phyloP scores from a whole-genome alignment of 2,797 vertebrate species.

The Eulemur mongoz region DNA sequence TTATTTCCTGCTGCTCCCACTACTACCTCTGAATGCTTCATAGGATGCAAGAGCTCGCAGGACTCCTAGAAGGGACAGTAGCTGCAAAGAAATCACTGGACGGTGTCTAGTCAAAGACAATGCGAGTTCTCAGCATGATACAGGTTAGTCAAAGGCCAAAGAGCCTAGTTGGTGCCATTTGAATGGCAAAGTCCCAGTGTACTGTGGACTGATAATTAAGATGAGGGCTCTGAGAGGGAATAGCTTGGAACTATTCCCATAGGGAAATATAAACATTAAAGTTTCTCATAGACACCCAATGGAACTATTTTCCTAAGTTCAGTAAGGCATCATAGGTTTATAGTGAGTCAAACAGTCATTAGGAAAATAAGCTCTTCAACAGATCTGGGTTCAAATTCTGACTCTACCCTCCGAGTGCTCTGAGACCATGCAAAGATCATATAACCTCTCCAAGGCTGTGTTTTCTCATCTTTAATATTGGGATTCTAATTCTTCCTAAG shows the following conservation, averaged over 20 bases:
- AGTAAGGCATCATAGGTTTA: not conserved
- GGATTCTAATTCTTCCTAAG: not conserved
- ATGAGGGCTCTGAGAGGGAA: not conserved
- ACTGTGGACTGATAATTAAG: not conserved
- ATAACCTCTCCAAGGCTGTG: not conserved
- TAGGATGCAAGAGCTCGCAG: not conserved
- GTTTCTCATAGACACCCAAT: not conserved
- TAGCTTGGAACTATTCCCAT: not conserved
- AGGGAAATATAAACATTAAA: not conserved
- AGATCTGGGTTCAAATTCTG: not conserved
- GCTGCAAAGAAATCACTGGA: not conserved
- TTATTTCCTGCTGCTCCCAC: not conserved
- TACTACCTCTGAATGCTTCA: not conserved
- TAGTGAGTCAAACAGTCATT: not conserved
- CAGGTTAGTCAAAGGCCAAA: not conserved
- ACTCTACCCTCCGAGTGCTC: not conserved
- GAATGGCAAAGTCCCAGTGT: not conserved
- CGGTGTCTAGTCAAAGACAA: not conserved
- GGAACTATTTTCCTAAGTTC: constrained; percentile 39
- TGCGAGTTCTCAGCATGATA: not conserved
- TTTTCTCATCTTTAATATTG: not conserved
- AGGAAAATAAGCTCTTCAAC: not conserved
- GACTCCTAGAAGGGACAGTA: not conserved
- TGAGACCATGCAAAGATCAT: not conserved
- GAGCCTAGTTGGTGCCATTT: not conserved